phyloP scores from a whole-genome alignment of 2,888 invertebrate genomes.

The Hetaerina titia region DNA sequence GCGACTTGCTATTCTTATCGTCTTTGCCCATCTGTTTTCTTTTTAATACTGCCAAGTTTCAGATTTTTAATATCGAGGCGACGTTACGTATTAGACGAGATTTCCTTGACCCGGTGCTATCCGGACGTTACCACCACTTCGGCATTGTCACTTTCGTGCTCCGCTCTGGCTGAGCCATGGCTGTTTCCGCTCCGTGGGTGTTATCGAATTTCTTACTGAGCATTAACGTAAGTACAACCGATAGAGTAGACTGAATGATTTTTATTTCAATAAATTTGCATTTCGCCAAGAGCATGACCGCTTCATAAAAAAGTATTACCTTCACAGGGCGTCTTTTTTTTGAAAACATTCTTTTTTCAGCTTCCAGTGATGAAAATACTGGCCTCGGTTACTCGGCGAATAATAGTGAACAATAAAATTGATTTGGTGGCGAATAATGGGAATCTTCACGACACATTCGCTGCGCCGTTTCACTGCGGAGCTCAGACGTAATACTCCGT shows the following conservation, averaged over 20 bases:
- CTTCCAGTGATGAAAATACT: background rate
- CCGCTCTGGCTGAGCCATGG: background rate
- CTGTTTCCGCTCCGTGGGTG: background rate
- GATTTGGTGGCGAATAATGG: background rate
- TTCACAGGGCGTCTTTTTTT: background rate
- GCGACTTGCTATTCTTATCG: background rate
- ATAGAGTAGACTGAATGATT: background rate
- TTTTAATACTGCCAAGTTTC: background rate
- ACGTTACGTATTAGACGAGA: background rate
- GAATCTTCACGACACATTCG: background rate
- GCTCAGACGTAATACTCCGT: no score
- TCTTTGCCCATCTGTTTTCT: background rate
- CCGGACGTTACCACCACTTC: background rate
- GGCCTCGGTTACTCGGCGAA: background rate
- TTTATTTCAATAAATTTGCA: background rate
- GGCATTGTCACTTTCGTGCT: background rate
- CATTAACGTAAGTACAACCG: conserved; percentile 21
- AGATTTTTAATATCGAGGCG: background rate
- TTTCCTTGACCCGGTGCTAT: background rate
- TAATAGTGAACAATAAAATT: background rate
- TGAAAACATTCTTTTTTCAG: background rate
- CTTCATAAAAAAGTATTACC: background rate
- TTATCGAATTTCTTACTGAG: background rate
- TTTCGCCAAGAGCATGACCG: background rate
- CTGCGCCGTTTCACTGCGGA: background rate